Conservation (phyloP, 2,113 vertebrate genomes). For the Elgaria multicarinata region DNA sequence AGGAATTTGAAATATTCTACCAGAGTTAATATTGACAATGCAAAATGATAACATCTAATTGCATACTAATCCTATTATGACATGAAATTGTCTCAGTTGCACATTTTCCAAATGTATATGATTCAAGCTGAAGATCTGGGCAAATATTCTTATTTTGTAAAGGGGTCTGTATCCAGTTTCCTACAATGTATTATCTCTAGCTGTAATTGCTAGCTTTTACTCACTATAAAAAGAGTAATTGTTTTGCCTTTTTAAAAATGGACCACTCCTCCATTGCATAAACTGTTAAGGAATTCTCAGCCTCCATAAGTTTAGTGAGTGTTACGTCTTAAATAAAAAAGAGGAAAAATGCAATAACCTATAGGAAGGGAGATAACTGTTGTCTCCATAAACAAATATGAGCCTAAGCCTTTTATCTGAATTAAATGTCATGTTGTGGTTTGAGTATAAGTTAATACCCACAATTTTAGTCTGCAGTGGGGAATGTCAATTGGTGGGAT, state of each 20-base stretch:
- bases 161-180: not conserved
- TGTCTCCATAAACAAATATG: not conserved
- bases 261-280: not conserved
- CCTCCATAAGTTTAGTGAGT: not conserved
- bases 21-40: not conserved
- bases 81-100: not conserved
- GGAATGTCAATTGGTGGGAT: not conserved
- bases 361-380: not conserved
- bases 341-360: not conserved
- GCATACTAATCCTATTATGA: not conserved
- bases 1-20: not conserved
- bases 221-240: not conserved
- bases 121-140: not conserved
- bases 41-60: not conserved
- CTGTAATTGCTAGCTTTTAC: too few species aligned
- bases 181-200: not conserved
- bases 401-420: not conserved
- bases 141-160: not conserved
- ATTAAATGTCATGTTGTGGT: not conserved
- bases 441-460: not conserved
- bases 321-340: not conserved
- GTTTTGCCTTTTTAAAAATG: not conserved
- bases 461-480: not conserved
- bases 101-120: not conserved
- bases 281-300: not conserved